Evolutionary conservation across 2,113 vertebrate genomes (phyloP).

Genomic region (Syrmaticus mikado): DNA sequence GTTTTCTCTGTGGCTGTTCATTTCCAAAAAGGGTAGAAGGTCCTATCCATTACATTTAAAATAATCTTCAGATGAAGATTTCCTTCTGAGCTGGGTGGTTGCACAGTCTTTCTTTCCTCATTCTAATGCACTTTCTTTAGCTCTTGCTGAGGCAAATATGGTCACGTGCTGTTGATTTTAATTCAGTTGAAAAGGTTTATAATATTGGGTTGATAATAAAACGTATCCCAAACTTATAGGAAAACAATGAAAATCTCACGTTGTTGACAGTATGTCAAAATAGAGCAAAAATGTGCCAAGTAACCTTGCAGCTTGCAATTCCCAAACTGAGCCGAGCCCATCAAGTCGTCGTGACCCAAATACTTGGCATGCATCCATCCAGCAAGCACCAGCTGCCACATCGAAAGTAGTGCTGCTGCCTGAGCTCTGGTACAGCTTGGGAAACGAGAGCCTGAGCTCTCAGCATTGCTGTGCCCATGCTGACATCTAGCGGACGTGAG

Average conservation of each 20-base stretch:
- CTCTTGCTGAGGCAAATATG: background rate
- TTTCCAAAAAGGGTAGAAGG: background rate
- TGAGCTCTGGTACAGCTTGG: fast-evolving
- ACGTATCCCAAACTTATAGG: background rate
- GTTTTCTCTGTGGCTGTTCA: background rate
- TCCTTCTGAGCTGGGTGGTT: background rate
- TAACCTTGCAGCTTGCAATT: background rate
- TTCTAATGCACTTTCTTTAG: background rate
- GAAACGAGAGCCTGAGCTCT: fast-evolving
- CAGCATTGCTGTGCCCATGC: background rate
- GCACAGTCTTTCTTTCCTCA: fast-evolving
- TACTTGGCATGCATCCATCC: background rate
- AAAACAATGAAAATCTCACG: background rate
- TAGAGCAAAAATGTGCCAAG: background rate
- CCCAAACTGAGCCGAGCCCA: background rate
- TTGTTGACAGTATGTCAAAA: background rate
- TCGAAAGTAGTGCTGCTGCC: background rate
- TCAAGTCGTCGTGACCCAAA: background rate
- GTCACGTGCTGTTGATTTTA: background rate
- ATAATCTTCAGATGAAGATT: background rate
- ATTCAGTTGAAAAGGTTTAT: background rate
- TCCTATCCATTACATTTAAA: background rate
- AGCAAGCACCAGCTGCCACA: fast-evolving
- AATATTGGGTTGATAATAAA: background rate
- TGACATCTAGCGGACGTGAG: constrained; percentile 43